Evolutionary conservation across 2,888 invertebrate genomes (phyloP), one percentile per base, ranked within the genome.

Genomic region (Polyommatus icarus): DNA sequence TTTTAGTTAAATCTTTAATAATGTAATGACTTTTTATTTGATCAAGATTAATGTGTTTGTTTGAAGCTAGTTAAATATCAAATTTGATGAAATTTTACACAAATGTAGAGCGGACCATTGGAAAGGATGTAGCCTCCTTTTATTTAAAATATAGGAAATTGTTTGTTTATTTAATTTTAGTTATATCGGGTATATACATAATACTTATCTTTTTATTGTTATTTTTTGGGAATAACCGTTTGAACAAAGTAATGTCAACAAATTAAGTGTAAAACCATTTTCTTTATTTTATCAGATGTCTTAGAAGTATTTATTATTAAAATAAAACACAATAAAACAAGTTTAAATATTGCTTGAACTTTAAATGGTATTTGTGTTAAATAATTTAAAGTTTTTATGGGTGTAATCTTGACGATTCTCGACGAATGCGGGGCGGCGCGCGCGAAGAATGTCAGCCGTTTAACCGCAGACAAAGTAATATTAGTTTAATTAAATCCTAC

Each of bases 321-420:
- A 54, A 54, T 15, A 20, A 29, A 67, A 67, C 5, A 67, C 67
- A 24, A 24, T 61, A 3, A 20, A 61, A 24, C 4, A 10, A 10
- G 20, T 29, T 6, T 67, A 29, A 67, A 67, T 67, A 20, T 67
- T 67, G 67, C 67, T 67, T 67, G 67, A 67, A 29, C 29, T 67
- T 67, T 29, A 67, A 29, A 67, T 29, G 67, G 29, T 67, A 67
- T 67, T 29, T 29, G 67, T 67, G 67, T 67, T 67, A 67, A 67
- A 67, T 67, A 67, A 32, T 67, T 67, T 15, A 67, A 67, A 29
- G 67, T 67, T 29, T 67, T 67, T 67, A 29, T 67, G 29, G 29
- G 67, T 18, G 18, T 29, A 67, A 32, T 67, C 67, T 67, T 29
- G 67, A 32, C 15, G 67, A 67, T 67, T 29, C 29, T 24, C 15